Base-by-base conservation (phyloP, 1,140 invertebrate genomes). In the Pissodes strobi region DNA sequence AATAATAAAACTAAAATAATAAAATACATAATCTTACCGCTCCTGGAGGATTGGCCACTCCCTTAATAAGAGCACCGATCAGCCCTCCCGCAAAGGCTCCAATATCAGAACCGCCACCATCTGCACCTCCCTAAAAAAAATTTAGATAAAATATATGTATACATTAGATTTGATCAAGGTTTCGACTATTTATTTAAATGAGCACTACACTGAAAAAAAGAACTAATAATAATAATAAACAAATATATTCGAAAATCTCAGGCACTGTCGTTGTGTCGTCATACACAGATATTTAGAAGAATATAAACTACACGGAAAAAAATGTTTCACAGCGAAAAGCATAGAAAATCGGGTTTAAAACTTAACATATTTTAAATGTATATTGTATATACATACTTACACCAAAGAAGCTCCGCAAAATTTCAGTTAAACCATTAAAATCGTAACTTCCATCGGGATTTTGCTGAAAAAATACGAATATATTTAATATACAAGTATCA, bases 31-130 rank as follows among this genome's bases (percentile, higher is more conserved):
- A 9, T 6, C 60, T 68, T 78, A 84, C 82, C 61, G 82, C 80
- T 66, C 82, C 82, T 34, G 81, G 81, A 5, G 82, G 82, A 17
- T 79, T 81, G 0, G 82, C 82, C 1, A 82, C 66, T 5, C 82
- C 82, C 67, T 81, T 78, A 23, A 83, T 72, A 2, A 79, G 70
- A 1, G 81, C 82, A 23, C 80, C 80, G 58, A 81, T 56, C 49
- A 83, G 78, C 15, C 74, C 73, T 41, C 80, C 82, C 27, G 82
- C 58, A 21, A 82, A 80, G 0, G 75, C 72, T 8, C 82, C 82
- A 41, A 83, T 79, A 71, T 82, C 81, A 1, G 77, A 79, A 25
- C 82, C 82, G 58, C 81, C 82, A 41, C 79, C 81, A 62, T 79
- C 66, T 10, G 66, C 78, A 67, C 79, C 76, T 15, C 79, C 79